Evolutionary conservation across 2,888 invertebrate species (phyloP), one percentile per base, ranked within the genome.

Genomic region (Himalopsyche tibetana): DNA sequence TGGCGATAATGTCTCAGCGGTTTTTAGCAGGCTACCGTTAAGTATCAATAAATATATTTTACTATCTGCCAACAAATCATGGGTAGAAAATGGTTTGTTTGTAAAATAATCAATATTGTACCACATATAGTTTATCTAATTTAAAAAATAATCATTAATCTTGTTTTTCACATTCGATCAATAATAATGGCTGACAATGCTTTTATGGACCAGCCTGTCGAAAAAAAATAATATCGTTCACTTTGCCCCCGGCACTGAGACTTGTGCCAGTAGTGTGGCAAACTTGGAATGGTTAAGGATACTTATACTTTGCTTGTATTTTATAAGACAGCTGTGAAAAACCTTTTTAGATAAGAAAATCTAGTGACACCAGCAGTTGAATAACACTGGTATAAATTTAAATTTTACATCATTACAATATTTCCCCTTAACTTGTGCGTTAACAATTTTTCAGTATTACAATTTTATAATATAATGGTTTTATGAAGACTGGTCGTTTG

Each of bases 181-280:
- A 63, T 63, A 63, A 63, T 63, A 63, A 63, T n/a, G 63, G n/a
- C 63, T 28, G 19, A 63, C 28, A 63, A 19, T 63, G 11, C 63
- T n/a, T 28, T 63, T 63, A 63, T 63, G 63, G 63, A 63, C 63
- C 63, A 63, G 63, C 19, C 51, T 63, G 63, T 63, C 63, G 63
- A 63, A 63, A 63, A 63, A 63, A 63, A 9, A 19, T 63, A 63
- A 63, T 63, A 63, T 63, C 63, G 63, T 19, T 63, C 63, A 63
- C 63, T 63, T 8, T 28, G 63, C 63, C 63, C 6, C 8, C 9
- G 63, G 63, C 63, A 11, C 6, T 63, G 2, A 19, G 11, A 19
- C 19, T 28, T 63, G 63, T 28, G 63, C 11, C 63, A 28, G 63
- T 63, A 19, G 63, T 19, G 28, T 3, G 11, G 19, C 28, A 63